Conservation (phyloP, 2,888 invertebrate genomes). For the Hirtodrosophila trivittata region DNA sequence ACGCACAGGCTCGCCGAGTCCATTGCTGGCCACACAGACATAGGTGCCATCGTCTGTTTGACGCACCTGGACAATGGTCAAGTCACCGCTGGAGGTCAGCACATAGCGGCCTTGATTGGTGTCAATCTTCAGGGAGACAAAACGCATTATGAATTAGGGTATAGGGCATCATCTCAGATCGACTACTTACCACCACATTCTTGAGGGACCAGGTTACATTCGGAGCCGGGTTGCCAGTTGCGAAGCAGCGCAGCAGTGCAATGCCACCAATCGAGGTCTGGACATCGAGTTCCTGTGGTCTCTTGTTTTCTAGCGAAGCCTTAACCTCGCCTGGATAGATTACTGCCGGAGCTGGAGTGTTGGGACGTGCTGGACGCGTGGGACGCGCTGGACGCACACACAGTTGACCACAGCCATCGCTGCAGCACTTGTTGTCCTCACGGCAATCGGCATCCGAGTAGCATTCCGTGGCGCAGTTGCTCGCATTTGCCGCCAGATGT, state of each 20-base stretch:
- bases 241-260: conserved; percentile 90
- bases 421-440: conserved; percentile 92
- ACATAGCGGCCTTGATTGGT: conserved; percentile 90
- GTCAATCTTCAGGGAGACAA: conserved; percentile 86
- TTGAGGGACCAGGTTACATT: conserved; percentile 91
- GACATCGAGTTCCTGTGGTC: conserved; percentile 86
- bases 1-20: conserved; percentile 88
- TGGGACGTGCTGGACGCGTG: conserved; percentile 79
- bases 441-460: conserved; percentile 92
- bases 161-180: neutral
- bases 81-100: conserved; percentile 88
- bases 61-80: conserved; percentile 92
- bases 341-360: conserved; percentile 82
- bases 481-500: conserved; percentile 82
- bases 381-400: conserved; percentile 87
- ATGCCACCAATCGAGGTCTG: conserved; percentile 89
- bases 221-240: conserved; percentile 91
- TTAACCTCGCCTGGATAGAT: conserved; percentile 79
- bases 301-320: conserved; percentile 84
- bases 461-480: conserved; percentile 89
- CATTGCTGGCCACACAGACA: conserved; percentile 93
- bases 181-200: conserved; percentile 86
- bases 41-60: conserved; percentile 93
- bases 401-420: conserved; percentile 89
- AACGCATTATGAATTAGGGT: neutral